Percentiles rank a stretch among this genome's conserved stretches.
phyloP scores from a whole-genome alignment of 2,888 invertebrate genomes.

The Tiphia femorata region DNA sequence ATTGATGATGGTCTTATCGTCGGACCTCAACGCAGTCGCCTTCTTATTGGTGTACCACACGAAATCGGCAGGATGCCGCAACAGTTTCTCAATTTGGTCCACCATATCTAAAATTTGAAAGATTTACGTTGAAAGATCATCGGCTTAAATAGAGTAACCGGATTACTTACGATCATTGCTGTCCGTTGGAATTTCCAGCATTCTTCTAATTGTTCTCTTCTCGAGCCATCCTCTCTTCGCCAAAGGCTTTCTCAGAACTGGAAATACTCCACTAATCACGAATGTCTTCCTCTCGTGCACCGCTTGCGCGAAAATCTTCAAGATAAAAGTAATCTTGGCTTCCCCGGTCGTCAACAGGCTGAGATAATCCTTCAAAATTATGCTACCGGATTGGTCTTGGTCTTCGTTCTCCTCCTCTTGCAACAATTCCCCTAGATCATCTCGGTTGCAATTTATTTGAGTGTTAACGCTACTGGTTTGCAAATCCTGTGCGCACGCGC shows the following conservation, averaged over 20 bases:
- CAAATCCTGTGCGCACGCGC: too few relatives aligned
- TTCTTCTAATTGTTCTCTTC: conserved; percentile 33
- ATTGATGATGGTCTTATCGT: conserved; percentile 35
- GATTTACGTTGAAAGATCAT: background rate
- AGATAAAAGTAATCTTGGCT: conserved; percentile 27
- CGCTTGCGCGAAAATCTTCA: conserved; percentile 33
- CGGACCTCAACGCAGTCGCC: conserved; percentile 5
- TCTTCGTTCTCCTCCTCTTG: conserved; percentile 16
- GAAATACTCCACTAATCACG: conserved; percentile 32
- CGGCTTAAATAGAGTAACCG: background rate
- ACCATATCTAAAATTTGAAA: background rate
- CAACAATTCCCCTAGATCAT: conserved; percentile 29
- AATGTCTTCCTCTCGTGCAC: conserved; percentile 35
- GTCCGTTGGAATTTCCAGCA: conserved; percentile 26
- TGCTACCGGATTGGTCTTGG: conserved; percentile 20
- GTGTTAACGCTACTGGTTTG: too few relatives aligned
- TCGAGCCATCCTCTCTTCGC: conserved; percentile 36
- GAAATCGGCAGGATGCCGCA: conserved; percentile 27
- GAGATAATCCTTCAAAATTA: conserved; percentile 33
- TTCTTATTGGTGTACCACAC: conserved; percentile 36
- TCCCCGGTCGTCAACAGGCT: conserved; percentile 24
- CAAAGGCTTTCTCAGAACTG: conserved; percentile 29
- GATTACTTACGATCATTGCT: conserved; percentile 21
- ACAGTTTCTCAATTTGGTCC: conserved; percentile 32
- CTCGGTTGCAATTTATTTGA: conserved; percentile 29